phyloP scores from a whole-genome alignment of 1,140 invertebrate genomes.

The Triops cancriformis region DNA sequence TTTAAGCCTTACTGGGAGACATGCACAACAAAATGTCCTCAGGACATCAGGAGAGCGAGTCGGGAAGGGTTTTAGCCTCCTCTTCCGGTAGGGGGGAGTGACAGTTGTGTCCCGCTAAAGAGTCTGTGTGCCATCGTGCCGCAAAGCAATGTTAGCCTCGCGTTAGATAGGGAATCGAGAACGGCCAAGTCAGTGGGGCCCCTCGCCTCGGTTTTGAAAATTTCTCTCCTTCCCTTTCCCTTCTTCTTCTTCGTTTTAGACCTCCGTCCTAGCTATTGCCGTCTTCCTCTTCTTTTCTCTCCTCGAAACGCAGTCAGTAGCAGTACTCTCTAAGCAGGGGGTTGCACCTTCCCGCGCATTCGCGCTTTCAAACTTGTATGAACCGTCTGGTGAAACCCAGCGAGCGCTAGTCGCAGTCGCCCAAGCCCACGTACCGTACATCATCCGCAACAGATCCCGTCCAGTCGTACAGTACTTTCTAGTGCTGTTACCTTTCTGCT shows the following conservation, averaged over 20 bases:
- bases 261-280: too few species aligned
- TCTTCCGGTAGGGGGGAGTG: not conserved
- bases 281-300: not conserved
- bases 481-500: too few species aligned
- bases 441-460: not conserved
- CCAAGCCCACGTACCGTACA: not conserved
- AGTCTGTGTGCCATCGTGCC: not conserved
- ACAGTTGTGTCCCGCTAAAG: not conserved
- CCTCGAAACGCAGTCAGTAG: not conserved
- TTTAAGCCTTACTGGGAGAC: too few species aligned
- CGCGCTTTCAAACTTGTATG: conserved; percentile 6
- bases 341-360: conserved; percentile 4
- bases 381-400: not conserved
- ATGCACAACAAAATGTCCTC: too few species aligned
- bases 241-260: not conserved
- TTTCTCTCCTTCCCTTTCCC: not conserved
- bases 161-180: not conserved
- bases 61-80: too few species aligned
- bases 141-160: not conserved
- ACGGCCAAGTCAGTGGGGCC: not conserved
- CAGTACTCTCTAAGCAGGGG: not conserved
- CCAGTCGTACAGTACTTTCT: too few species aligned
- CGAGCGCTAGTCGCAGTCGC: not conserved
- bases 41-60: too few species aligned
- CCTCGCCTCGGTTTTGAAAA: not conserved